Evolutionary conservation across 1,140 invertebrate genomes (phyloP).

Genomic region (Eumeta japonica): DNA sequence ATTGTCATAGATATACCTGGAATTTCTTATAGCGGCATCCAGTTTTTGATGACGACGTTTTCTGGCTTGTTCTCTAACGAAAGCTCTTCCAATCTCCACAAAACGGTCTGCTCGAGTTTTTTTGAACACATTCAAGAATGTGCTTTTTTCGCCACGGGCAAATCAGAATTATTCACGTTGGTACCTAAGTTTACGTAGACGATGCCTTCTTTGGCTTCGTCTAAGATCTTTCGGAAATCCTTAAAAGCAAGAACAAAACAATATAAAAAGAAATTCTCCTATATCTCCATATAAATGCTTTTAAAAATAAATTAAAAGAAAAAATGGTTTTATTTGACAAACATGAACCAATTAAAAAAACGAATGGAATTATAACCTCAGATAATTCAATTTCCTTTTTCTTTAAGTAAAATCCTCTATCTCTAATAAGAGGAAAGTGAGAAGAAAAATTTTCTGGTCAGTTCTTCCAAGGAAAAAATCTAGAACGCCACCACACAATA

Average conservation of each 20-base stretch:
- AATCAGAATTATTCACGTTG: constrained; percentile 56
- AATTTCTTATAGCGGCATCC: constrained; percentile 72
- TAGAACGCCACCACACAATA: too few species aligned
- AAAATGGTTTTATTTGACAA: too few species aligned
- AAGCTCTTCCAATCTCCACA: constrained; percentile 70
- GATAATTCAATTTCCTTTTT: constrained; percentile 22
- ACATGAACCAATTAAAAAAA: too few species aligned
- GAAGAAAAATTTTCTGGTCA: too few species aligned
- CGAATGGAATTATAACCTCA: too few species aligned
- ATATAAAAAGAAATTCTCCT: neutral
- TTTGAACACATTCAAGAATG: constrained; percentile 57
- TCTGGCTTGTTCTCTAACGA: constrained; percentile 50
- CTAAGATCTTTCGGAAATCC: constrained; percentile 60
- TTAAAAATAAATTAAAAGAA: too few species aligned
- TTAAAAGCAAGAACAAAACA: constrained; percentile 21
- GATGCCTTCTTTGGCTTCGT: constrained; percentile 59
- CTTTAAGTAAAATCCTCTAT: constrained; percentile 60
- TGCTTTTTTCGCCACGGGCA: constrained; percentile 50
- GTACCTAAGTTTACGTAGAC: constrained; percentile 66
- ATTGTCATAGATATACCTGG: constrained; percentile 63
- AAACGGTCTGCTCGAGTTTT: constrained; percentile 60
- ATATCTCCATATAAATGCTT: too few species aligned
- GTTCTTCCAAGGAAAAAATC: too few species aligned
- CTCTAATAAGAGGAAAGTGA: too few species aligned
- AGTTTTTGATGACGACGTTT: constrained; percentile 65